phyloP scores from a whole-genome alignment of 1,140 invertebrate genomes.

The Leptinotarsa lineolata region DNA sequence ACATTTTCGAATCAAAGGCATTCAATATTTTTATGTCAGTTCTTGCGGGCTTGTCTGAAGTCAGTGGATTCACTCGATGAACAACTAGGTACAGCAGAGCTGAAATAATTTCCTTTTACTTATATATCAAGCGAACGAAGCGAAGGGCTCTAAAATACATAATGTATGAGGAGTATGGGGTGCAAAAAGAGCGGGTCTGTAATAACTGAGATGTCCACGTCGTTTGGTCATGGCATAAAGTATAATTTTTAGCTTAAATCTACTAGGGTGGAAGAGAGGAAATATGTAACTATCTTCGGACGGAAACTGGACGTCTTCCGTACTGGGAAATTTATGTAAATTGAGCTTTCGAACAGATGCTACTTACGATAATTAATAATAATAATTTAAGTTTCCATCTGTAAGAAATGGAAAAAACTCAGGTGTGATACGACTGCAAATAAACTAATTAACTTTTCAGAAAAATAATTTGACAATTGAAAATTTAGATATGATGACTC shows the following conservation, averaged over 20 bases:
- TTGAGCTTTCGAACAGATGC: no score
- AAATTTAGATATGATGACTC: no score
- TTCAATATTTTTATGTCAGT: constrained; percentile 8
- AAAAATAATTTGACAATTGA: no score
- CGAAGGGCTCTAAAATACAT: constrained; percentile 38
- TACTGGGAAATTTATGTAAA: no score
- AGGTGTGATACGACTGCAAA: no score
- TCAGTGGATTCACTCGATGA: background rate
- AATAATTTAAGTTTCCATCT: no score
- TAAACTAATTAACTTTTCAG: no score
- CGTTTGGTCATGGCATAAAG: constrained; percentile 47
- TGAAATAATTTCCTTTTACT: constrained; percentile 28
- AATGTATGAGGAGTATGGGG: constrained; percentile 43
- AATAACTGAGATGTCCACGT: constrained; percentile 41
- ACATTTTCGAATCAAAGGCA: constrained; percentile 6
- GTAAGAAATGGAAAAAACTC: no score
- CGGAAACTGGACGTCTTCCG: constrained; percentile 32
- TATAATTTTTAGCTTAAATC: constrained; percentile 49
- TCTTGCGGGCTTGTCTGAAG: background rate
- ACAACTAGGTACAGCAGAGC: constrained; percentile 8
- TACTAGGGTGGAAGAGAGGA: constrained; percentile 46
- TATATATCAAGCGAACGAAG: constrained; percentile 26
- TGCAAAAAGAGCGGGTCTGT: constrained; percentile 28
- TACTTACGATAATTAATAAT: no score
- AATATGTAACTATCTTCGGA: constrained; percentile 49